Evolutionary conservation across 2,797 vertebrate species (phyloP), one percentile per base, ranked within the genome.

Genomic region (Epinephelus malabaricus): DNA sequence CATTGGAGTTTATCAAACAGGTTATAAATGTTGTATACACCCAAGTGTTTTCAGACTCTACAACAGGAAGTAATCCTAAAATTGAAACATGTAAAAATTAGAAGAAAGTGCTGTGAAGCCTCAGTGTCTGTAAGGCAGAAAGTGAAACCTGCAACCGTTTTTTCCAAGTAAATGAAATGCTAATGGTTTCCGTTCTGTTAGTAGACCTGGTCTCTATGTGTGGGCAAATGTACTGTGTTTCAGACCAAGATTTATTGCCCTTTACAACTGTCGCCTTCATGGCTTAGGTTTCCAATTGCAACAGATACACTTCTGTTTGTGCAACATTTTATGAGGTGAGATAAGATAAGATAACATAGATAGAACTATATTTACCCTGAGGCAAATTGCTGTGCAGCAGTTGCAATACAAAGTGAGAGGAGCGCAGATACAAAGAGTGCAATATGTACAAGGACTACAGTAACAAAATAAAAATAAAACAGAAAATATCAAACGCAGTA

Each of bases 131-230:
- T 5, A 2, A 18, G 30, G 15, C 23, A 19, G 46, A 76, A 73
- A 70, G 51, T 67, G 60, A 84, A 75, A 81, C 51, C 51, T 25
- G 13, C 3, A 11, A 11, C 62, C 4, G 8, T 4, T 19, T 63
- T 69, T 82, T 68, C 30, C 46, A 21, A 6, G 21, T 18, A 56
- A 50, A 67, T 43, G 56, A 67, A 54, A 62, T 13, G 13, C 9
- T n/a, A 43, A 4, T 23, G 2, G 68, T 76, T 81, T 84, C 64
- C 25, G 38, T 73, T 82, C 64, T 23, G 56, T 63, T 54, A 5
- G 46, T 3, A 13, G 27, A 21, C 4, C 17, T 19, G n/a, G 18
- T 43, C 38, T 59, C 27, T 43, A 3, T 30, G 1, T 67, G 15
- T n/a, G 17, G 6, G 19, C 21, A 18, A 15, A 14, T 18, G 10